Evolutionary conservation across 2,888 invertebrate genomes (phyloP).

Genomic region (Eumacrocentrus americanus): DNA sequence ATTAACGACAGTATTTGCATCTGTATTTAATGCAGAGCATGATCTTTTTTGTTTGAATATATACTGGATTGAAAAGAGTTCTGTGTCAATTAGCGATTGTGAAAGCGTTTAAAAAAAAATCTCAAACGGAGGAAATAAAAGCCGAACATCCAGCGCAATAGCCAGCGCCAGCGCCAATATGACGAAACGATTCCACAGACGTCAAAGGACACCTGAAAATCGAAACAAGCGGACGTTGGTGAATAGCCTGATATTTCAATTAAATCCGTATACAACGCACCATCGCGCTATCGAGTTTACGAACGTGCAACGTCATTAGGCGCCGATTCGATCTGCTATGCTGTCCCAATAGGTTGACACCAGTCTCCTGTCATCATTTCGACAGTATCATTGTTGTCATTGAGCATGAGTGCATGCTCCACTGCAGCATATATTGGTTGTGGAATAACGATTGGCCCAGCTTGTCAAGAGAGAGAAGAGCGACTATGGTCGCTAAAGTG

Average conservation of each 20-base stretch:
- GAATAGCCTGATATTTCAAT: conserved; percentile 27
- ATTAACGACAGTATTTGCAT: too few relatives aligned
- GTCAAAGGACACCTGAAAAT: conserved; percentile 13
- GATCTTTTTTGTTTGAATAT: too few relatives aligned
- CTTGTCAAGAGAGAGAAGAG: conserved; percentile 10
- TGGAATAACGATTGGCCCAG: conserved; percentile 28
- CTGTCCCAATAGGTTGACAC: not conserved
- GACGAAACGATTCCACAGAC: not conserved
- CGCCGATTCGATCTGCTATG: not conserved
- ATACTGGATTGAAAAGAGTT: too few relatives aligned
- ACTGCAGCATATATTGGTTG: conserved; percentile 3
- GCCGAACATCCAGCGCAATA: not conserved
- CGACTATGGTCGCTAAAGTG: conserved; percentile 12
- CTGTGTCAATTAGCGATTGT: not conserved
- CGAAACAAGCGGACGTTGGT: not conserved
- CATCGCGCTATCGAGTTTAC: conserved; percentile 2
- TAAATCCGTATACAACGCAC: conserved; percentile 9
- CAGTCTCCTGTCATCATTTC: not conserved
- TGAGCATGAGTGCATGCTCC: not conserved
- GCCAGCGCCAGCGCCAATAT: not conserved
- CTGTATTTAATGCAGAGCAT: too few relatives aligned
- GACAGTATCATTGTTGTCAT: conserved; percentile 22
- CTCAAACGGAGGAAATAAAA: not conserved
- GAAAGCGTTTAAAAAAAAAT: not conserved
- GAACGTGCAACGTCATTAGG: conserved; percentile 17